Evolutionary conservation across 2,797 vertebrate genomes (phyloP), one percentile per base, ranked within the genome.

Genomic region (Anolis apletophallus): DNA sequence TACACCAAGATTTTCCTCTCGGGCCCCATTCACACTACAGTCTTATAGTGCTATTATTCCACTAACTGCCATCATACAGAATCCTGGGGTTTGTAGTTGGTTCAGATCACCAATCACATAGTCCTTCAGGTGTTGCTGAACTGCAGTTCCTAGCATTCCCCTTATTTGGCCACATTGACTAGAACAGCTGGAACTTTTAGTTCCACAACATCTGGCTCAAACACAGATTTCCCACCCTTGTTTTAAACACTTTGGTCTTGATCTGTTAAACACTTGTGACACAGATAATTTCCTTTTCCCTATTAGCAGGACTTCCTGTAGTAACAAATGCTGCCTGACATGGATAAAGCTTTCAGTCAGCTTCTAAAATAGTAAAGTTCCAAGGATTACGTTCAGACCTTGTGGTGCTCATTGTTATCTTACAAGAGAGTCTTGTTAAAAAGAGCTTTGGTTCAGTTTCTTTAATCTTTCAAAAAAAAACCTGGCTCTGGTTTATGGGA

Each of bases 391-490:
- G 32, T 74, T 80, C 57, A 64, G 34, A 76, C 46, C 75, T 69
- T 40, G n/a, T 54, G 19, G 21, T 81, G 71, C 34, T 68, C 29
- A n/a, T 83, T 77, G 32, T 59, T 85, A 71, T 82, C 77, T 32
- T 87, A 77, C 80, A 83, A 72, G 57, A 36, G 78, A 19, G 14
- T 83, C 40, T 87, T 87, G 61, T 73, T 69, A 36, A 83, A 87
- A 85, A 68, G 84, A 50, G 0, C 64, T 52, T 54, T 2, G 0
- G 50, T 80, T 52, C 64, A 54, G 67, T 85, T 93, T 82, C 93
- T 92, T 88, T 88, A 78, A 89, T 88, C 74, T 64, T 88, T 32
- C 84, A 77, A 85, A 50, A 90, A 88, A 88, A n/a, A n/a, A n/a
- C n/a, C 77, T 75, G 92, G 52, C 81, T 91, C 83, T 87, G 85